Evolutionary conservation across 1,140 invertebrate species (phyloP), one percentile per base, ranked within the genome.

Genomic region (Apocrypta bakeri): DNA sequence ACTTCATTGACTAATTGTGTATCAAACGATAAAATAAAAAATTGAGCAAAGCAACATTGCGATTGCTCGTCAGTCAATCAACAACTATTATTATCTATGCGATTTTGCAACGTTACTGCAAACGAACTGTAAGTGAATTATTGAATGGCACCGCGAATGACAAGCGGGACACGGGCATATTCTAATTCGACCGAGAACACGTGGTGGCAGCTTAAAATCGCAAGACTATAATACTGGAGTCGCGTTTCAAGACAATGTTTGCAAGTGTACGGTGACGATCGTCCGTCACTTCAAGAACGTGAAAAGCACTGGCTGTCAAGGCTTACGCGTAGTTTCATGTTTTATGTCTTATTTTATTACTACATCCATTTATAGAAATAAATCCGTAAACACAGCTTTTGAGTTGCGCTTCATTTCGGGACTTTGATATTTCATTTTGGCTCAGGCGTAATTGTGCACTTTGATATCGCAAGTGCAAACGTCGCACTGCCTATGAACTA

Each of bases 61-160:
- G 48, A 4, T 56, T 17, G 21, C 48, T 6, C 8, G 48, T 21
- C 48, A 56, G 17, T 56, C 48, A n/a, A 2, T 56, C 3, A 1
- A 21, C 14, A n/a, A n/a, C n/a, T n/a, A n/a, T n/a, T n/a, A n/a
- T n/a, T n/a, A n/a, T n/a, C n/a, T n/a, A n/a, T n/a, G n/a, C n/a
- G n/a, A n/a, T n/a, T n/a, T n/a, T n/a, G n/a, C n/a, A n/a, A n/a
- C 8, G n/a, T n/a, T 21, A 6, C 48, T 21, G 17, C 1, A 21
- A 73, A 73, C 48, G 42, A 40, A 42, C 25, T 73, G 25, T 73
- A 31, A 8, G 27, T 8, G 33, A 37, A 42, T 73, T 56, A 73
- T 73, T 24, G 71, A 73, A 37, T 37, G 71, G 48, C 37, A 24
- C 71, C 48, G 71, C 37, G 37, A 37, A 73, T 42, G 2, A 37